Evolutionary conservation across 2,113 vertebrate species (phyloP), one percentile per base, ranked within the genome.

Genomic region (Miniopterus natalensis): DNA sequence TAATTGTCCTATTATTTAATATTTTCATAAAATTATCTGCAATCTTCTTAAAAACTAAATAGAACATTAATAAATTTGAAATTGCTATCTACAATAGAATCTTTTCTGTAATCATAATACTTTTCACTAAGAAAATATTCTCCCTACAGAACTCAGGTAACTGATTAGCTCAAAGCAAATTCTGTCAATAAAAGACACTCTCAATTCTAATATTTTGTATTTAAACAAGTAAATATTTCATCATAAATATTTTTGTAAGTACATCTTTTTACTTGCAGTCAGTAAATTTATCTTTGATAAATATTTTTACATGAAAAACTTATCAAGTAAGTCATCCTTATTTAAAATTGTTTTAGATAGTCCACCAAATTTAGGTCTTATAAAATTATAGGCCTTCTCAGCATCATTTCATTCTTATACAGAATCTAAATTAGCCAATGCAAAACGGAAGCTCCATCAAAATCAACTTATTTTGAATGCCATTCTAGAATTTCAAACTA

Each of bases 31-130:
- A 84, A 78, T 59, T 84, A 1, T n/a, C n/a, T 70, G 11, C 14
- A 47, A 9, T 71, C 18, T 81, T 92, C 36, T 55, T 92, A 49
- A 89, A 96, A 93, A 93, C 5, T 5, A 93, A 96, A n/a, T 49
- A 15, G 18, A 95, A 8, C 17, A 6, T 45, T 63, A 92, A 63
- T 21, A 45, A 40, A 81, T 55, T 66, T 73, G 20, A 61, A 85
- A 88, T 59, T 65, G 1, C 65, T 85, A 68, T 57, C 29, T 63
- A 68, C 25, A 59, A 65, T 7, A 74, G 18, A 73, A 55, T 61
- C 0, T 88, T 92, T 83, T 87, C 63, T 92, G 14, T 49, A 55
- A 68, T 74, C 21, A 61, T 10, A 88, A 27, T 93, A 49, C 15
- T 90, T 90, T 87, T 88, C 40, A 78, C 23, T 53, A 68, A 78